Evolutionary conservation across 1,140 invertebrate species (phyloP).

Genomic region (Gerris buenoi): DNA sequence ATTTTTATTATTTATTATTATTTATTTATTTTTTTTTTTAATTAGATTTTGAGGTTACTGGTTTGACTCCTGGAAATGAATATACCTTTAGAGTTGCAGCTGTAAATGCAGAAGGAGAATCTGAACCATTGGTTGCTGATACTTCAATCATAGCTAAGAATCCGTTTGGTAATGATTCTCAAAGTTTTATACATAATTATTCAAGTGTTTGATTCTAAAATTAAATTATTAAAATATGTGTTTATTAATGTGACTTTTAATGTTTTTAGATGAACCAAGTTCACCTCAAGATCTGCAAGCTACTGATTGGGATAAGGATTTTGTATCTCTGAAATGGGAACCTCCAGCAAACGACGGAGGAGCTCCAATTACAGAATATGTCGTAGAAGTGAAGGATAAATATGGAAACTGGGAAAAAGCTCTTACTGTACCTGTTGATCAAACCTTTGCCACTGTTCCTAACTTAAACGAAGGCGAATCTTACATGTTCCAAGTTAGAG

Average conservation of each 20-base stretch:
- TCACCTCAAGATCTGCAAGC: constrained; percentile 79
- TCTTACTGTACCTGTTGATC: constrained; percentile 58
- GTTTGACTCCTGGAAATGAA: constrained; percentile 75
- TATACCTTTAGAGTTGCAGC: constrained; percentile 91
- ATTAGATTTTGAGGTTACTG: constrained; percentile 57
- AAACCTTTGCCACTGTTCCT: constrained; percentile 69
- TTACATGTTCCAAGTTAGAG: constrained; percentile 80
- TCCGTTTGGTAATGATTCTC: constrained; percentile 53
- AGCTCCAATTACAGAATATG: constrained; percentile 69
- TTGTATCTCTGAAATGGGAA: constrained; percentile 77
- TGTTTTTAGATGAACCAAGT: constrained; percentile 64
- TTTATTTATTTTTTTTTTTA: too few species aligned
- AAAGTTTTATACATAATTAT: too few species aligned
- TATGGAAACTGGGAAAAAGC: constrained; percentile 86
- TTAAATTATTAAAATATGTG: too few species aligned
- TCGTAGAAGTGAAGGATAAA: constrained; percentile 87
- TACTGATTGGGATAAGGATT: constrained; percentile 91
- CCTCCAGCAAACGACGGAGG: constrained; percentile 69
- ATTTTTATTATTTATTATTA: too few species aligned
- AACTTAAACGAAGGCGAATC: constrained; percentile 79
- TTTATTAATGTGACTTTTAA: too few species aligned
- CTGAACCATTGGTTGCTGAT: constrained; percentile 76
- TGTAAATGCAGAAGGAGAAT: constrained; percentile 91
- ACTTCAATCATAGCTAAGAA: constrained; percentile 85
- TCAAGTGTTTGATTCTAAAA: too few species aligned